phyloP scores from a whole-genome alignment of 2,888 invertebrate species.

The Lutraria lutraria region DNA sequence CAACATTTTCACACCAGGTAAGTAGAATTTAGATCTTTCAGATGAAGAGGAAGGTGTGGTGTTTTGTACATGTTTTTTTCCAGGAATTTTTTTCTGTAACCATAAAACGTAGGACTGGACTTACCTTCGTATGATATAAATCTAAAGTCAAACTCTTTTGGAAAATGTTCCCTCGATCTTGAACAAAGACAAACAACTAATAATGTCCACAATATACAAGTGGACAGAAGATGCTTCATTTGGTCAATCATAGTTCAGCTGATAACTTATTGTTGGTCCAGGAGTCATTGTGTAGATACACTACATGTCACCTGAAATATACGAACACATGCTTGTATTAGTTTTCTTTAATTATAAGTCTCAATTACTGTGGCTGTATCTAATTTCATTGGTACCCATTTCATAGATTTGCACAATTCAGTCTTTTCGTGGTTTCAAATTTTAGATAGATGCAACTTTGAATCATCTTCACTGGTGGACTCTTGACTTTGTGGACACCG shows the following conservation, averaged over 20 bases:
- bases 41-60: too few species aligned
- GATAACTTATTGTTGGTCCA: constrained; percentile 26
- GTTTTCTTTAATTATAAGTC: background rate
- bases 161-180: constrained; percentile 58
- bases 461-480: too few species aligned
- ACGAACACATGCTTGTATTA: background rate
- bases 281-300: constrained; percentile 37
- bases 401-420: too few species aligned
- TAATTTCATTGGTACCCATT: too few species aligned
- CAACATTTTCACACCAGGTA: too few species aligned
- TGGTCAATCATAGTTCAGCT: constrained; percentile 58
- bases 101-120: background rate
- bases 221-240: constrained; percentile 50
- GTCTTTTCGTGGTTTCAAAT: too few species aligned
- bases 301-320: constrained; percentile 57
- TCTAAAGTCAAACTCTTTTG: constrained; percentile 75
- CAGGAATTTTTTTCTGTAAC: background rate
- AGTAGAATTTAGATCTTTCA: too few species aligned
- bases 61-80: too few species aligned
- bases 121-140: constrained; percentile 74
- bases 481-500: too few species aligned
- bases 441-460: too few species aligned
- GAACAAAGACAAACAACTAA: constrained; percentile 33
- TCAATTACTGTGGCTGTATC: too few species aligned
- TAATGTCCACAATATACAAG: constrained; percentile 54